Percentiles rank a stretch among this genome's conserved stretches.
phyloP scores from a whole-genome alignment of 2,888 invertebrate genomes.

The Heliconius charithonia region DNA sequence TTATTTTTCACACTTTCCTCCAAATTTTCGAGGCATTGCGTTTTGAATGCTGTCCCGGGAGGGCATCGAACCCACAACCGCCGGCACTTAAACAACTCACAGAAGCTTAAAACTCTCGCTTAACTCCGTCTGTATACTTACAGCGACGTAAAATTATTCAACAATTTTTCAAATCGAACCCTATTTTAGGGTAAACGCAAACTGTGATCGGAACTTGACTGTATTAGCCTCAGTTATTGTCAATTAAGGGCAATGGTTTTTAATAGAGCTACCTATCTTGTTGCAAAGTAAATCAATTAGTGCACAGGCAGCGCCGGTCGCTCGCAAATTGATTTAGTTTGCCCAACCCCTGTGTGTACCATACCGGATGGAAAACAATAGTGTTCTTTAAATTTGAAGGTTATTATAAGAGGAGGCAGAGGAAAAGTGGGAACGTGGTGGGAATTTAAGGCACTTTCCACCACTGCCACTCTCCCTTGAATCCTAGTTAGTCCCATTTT shows the following conservation, averaged over 20 bases:
- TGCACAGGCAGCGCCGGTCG: conserved; percentile 60
- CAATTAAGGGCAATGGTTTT: conserved; percentile 33
- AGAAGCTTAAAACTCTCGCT: not conserved
- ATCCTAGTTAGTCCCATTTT: too few relatives aligned
- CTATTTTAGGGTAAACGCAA: not conserved
- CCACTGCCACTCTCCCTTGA: too few relatives aligned
- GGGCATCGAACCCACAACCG: too few relatives aligned
- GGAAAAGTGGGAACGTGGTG: too few relatives aligned
- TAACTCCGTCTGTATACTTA: not conserved
- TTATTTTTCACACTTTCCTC: too few relatives aligned
- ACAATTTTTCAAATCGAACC: not conserved
- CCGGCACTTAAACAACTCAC: not conserved
- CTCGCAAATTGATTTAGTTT: conserved; percentile 51
- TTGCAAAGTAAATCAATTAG: conserved; percentile 80
- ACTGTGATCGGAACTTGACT: conserved; percentile 13
- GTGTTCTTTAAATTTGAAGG: not conserved
- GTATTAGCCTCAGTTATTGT: conserved; percentile 18
- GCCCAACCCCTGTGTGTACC: conserved; percentile 47
- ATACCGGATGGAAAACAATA: conserved; percentile 14
- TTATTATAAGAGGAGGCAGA: too few relatives aligned
- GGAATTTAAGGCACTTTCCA: too few relatives aligned
- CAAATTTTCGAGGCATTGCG: too few relatives aligned
- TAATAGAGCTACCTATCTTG: conserved; percentile 39
- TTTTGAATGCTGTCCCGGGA: too few relatives aligned
- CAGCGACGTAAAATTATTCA: not conserved